phyloP scores from a whole-genome alignment of 2,888 invertebrate genomes.

The Pseudoips prasinana region DNA sequence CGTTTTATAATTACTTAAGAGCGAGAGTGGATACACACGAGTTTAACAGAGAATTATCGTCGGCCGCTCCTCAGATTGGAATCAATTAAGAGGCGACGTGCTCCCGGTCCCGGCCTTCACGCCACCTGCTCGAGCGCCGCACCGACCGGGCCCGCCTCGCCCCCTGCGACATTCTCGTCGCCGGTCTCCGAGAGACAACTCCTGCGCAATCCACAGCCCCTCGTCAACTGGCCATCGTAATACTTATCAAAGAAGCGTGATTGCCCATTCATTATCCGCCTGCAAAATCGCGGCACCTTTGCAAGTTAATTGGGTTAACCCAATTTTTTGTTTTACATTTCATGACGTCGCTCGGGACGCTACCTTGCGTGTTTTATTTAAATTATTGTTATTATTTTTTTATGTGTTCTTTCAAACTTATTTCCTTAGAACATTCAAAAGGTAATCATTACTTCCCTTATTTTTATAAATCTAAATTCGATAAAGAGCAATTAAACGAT shows the following conservation, averaged over 20 bases:
- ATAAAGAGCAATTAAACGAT: no score
- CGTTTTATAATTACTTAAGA: conserved; percentile 46
- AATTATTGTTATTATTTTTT: no score
- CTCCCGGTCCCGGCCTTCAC: conserved; percentile 67
- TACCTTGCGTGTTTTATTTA: conserved; percentile 29
- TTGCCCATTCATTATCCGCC: conserved; percentile 58
- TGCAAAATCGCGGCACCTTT: conserved; percentile 59
- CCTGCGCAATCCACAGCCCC: conserved; percentile 20
- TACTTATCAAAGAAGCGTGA: conserved; percentile 53
- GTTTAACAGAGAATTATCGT: conserved; percentile 62
- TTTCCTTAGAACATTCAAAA: no score
- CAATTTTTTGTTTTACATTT: conserved; percentile 40
- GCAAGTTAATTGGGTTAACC: conserved; percentile 53
- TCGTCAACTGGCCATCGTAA: conserved; percentile 30
- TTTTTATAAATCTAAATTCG: no score
- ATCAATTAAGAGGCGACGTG: conserved; percentile 74
- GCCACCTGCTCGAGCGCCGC: conserved; percentile 58
- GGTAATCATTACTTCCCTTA: no score
- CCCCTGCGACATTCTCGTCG: conserved; percentile 14
- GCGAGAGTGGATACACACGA: conserved; percentile 51
- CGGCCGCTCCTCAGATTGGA: conserved; percentile 68
- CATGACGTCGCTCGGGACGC: conserved; percentile 23
- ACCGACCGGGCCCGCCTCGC: conserved; percentile 16
- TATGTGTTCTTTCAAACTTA: no score
- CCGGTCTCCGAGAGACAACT: conserved; percentile 25